Percentiles rank a stretch among this genome's conserved stretches.
phyloP scores from a whole-genome alignment of 2,888 invertebrate genomes.

The Folsomia manolachei region DNA sequence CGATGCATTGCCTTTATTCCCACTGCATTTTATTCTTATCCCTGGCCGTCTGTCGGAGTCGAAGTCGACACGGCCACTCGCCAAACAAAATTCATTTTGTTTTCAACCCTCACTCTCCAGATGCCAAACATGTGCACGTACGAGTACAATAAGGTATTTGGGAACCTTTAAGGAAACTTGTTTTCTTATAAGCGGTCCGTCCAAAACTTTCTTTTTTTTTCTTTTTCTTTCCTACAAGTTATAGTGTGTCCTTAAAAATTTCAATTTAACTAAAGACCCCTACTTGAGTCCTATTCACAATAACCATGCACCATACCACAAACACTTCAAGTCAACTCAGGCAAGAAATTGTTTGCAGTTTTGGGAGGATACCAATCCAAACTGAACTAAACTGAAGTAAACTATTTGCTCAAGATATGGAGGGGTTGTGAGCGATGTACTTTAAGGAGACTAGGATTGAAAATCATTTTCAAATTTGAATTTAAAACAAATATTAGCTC shows the following conservation, averaged over 20 bases:
- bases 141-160: too few relatives aligned
- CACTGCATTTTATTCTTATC: conserved; percentile 16
- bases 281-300: not conserved
- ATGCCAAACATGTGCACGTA: not conserved
- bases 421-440: not conserved
- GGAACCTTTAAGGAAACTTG: too few relatives aligned
- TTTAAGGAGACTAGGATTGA: not conserved
- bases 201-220: not conserved
- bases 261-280: not conserved
- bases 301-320: not conserved
- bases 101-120: too few relatives aligned
- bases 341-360: too few relatives aligned
- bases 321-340: not conserved
- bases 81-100: not conserved
- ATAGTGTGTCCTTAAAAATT: not conserved
- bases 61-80: too few relatives aligned
- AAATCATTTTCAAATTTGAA: not conserved
- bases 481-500: not conserved
- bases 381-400: too few relatives aligned
- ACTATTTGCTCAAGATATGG: not conserved
- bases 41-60: not conserved
- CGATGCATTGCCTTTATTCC: conserved; percentile 2
- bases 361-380: too few relatives aligned
- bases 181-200: not conserved
- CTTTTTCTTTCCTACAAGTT: not conserved